Percentiles rank a stretch among this genome's conserved stretches.
These are phyloP conservation scores for Petaurus breviceps DNA, from an alignment of 2,113 vertebrate species.

Conservation along the genomic window DNA sequence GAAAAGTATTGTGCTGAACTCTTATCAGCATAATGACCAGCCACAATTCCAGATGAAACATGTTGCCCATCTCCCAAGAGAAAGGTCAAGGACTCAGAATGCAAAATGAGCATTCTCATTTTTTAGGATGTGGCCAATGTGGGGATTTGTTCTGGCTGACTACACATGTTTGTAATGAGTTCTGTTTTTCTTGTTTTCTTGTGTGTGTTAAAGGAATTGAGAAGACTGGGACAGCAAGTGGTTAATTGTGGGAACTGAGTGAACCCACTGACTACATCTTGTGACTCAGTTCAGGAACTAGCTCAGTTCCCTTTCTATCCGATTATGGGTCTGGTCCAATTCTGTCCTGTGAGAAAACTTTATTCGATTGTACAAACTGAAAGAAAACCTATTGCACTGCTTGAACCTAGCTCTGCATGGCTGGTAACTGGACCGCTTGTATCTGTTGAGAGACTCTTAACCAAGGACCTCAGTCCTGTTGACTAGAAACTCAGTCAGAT, in stretches of 20 bases:
- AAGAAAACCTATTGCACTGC: no score
- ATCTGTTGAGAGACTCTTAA: no score
- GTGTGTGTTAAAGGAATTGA: not conserved
- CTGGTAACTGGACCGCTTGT: no score
- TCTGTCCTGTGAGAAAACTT: not conserved
- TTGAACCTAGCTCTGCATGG: no score
- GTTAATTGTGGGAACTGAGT: not conserved
- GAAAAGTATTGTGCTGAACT: not conserved
- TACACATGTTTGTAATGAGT: no score
- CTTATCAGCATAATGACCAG: not conserved
- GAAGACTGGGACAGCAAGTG: not conserved
- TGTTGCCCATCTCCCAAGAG: not conserved
- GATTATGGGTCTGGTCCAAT: not conserved
- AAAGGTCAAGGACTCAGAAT: not conserved
- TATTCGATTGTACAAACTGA: not conserved
- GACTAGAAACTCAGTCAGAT: not conserved
- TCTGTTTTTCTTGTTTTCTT: not conserved
- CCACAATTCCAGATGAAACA: not conserved
- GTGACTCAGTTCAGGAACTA: not conserved
- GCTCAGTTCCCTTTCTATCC: not conserved
- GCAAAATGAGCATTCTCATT: no score
- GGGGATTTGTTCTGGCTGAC: not conserved
- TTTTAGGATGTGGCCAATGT: not conserved
- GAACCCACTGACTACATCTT: not conserved
- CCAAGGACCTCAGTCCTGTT: not conserved